These are phyloP conservation scores for Chloropsis cyanopogon DNA, from an alignment of 2,113 vertebrate species.

Conservation along the genomic window DNA sequence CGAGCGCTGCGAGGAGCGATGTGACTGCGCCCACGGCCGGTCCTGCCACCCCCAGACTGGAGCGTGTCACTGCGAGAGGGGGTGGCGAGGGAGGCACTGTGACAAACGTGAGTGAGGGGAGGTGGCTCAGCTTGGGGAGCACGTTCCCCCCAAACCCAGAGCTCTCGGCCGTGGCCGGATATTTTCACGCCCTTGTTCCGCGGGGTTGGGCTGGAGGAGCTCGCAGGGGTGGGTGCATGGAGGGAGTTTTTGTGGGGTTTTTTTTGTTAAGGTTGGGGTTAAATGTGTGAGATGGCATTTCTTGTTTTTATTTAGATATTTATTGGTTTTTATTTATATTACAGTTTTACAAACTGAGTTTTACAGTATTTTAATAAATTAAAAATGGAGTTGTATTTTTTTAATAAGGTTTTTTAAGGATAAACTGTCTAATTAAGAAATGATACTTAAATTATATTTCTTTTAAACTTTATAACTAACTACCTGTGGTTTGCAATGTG, in stretches of 20 bases:
- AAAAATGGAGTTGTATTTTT: not conserved
- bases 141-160: accelerated
- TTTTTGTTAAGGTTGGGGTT: not conserved
- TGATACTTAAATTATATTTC: not conserved
- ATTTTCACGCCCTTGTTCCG: accelerated
- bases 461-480: not conserved
- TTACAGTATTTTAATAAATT: not conserved
- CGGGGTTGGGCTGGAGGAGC: accelerated
- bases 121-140: accelerated
- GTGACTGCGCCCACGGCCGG: not conserved
- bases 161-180: accelerated
- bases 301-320: not conserved
- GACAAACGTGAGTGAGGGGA: not conserved
- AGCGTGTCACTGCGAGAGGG: not conserved
- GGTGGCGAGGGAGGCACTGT: slow-evolving; percentile 46
- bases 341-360: not conserved
- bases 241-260: not conserved
- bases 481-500: not conserved
- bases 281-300: not conserved
- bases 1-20: not conserved
- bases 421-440: too few relatives aligned
- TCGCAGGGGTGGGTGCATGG: accelerated
- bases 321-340: not conserved
- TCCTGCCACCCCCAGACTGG: slow-evolving; percentile 44
- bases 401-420: not conserved